Conservation (phyloP, 2,888 invertebrate species). For the Dinocampus coccinellae region DNA sequence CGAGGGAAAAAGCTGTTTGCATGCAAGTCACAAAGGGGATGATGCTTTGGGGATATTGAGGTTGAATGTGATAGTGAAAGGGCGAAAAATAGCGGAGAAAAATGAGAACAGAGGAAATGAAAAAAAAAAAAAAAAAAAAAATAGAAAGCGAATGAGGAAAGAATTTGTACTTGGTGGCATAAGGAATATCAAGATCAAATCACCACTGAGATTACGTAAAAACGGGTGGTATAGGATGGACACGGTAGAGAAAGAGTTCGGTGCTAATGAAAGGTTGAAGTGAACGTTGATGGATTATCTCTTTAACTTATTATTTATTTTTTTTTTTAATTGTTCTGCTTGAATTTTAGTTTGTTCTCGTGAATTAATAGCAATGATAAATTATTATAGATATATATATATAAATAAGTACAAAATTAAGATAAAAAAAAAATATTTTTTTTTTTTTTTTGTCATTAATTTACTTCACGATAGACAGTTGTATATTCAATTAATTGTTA, state of each 20-base stretch:
- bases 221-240: background rate
- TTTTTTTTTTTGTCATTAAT: background rate
- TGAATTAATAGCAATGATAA: background rate
- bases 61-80: background rate
- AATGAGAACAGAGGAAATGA: no score
- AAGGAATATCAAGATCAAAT: background rate
- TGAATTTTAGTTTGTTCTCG: background rate
- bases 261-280: constrained; percentile 5
- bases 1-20: constrained; percentile 23
- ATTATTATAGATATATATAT: background rate
- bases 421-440: background rate
- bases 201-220: background rate
- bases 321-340: background rate
- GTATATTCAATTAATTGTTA: background rate
- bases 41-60: constrained; percentile 20
- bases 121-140: no score
- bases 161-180: background rate
- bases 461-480: background rate
- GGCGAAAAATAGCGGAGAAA: background rate
- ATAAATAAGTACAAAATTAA: background rate
- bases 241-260: background rate
- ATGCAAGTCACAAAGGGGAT: constrained; percentile 24
- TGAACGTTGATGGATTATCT: background rate
- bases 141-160: background rate
- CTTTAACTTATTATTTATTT: background rate